Percentiles rank a stretch among this genome's conserved stretches.
These are phyloP conservation scores for Microcebus tavaratra DNA, from an alignment of 2,113 vertebrate species.

Conservation along the genomic window DNA sequence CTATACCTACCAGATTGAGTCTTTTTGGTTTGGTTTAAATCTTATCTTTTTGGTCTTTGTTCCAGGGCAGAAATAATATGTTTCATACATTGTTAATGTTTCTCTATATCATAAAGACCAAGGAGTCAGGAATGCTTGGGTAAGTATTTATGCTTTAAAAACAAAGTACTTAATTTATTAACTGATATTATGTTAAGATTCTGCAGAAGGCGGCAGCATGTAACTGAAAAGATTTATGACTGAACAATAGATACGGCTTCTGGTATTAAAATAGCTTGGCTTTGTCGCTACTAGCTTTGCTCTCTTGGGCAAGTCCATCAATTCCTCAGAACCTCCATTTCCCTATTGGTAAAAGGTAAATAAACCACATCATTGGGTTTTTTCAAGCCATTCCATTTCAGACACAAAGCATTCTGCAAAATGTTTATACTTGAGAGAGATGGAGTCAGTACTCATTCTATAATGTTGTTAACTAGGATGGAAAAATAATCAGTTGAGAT, in stretches of 20 bases:
- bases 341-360: neutral
- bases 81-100: slow-evolving; percentile 99
- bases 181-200: neutral
- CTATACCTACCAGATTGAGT: neutral
- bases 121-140: slow-evolving; percentile 98
- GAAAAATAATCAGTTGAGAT: neutral
- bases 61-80: slow-evolving; percentile 97
- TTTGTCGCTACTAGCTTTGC: neutral
- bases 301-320: neutral
- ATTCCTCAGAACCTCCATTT: neutral
- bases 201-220: neutral
- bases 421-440: neutral
- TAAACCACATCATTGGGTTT: neutral
- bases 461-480: neutral
- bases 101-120: slow-evolving; percentile 95
- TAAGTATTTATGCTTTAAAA: slow-evolving; percentile 82
- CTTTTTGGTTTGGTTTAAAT: slow-evolving; percentile 36
- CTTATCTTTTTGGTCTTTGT: slow-evolving; percentile 42
- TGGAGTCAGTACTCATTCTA: neutral
- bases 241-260: neutral
- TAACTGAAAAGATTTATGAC: neutral
- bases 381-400: neutral
- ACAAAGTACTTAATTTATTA: neutral
- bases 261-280: neutral
- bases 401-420: neutral